Evolutionary conservation across 2,888 invertebrate species (phyloP), one percentile per base, ranked within the genome.

Genomic region (Drosophila kokeensis): DNA sequence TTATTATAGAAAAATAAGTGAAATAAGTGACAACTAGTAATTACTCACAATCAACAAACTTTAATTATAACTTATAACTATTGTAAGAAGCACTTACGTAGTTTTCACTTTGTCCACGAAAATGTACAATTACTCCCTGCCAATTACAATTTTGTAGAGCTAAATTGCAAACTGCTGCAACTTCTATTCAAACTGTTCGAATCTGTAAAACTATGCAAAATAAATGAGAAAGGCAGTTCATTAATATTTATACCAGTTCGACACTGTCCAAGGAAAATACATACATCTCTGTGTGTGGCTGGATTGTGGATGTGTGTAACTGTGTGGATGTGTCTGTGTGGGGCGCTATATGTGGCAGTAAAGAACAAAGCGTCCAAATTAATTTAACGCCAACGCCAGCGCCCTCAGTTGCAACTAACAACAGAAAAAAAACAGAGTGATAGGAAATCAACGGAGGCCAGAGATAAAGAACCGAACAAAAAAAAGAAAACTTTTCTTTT

Each of bases 321-420:
- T 34, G 53, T 24, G 21, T 38, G 15, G 18, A 36, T 58, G 29
- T 40, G 38, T 27, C 27, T 34, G 34, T 63, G 29, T 59, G 57
- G 42, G 57, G 27, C 24, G 15, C 8, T 36, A 24, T 49, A 38
- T 49, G 52, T 58, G 58, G 57, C n/a, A 59, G 60, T 53, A 48
- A 52, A 71, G 81, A 82, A 90, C 90, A 85, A 85, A 86, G 77
- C 74, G 70, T 36, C 73, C 83, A 88, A 85, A 85, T 85, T 90
- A 85, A 90, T 85, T 85, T 85, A 88, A 80, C 87, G 85, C 83
- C 82, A 87, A 61, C 68, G 67, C 71, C 58, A 76, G 63, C 72
- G 38, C 64, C 63, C 30, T 62, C 65, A 62, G 60, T 55, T 76
- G 79, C 71, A 76, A 65, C 80, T 63, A 71, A 58, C 75, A 64